These are phyloP conservation scores for Pluvialis apricaria DNA, from an alignment of 2,113 vertebrate genomes.

Conservation along the genomic window DNA sequence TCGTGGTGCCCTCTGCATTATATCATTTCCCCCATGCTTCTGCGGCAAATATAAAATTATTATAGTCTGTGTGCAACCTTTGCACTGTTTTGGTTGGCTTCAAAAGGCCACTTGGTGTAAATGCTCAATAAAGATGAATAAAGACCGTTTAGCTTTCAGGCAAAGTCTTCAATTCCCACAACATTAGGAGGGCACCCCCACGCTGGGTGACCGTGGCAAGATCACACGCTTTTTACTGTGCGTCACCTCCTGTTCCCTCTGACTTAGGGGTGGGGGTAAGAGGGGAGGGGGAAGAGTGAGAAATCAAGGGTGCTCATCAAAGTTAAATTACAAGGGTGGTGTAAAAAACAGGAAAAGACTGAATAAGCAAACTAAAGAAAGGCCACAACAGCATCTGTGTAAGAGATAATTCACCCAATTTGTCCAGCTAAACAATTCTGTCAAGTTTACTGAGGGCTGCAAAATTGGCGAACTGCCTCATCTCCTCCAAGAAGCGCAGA, in stretches of 20 bases:
- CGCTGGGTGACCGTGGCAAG: neutral
- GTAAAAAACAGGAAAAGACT: neutral
- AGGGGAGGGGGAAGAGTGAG: neutral
- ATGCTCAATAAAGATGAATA: neutral
- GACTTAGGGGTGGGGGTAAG: neutral
- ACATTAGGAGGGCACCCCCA: neutral
- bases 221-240: neutral
- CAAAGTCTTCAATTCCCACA: neutral
- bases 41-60: neutral
- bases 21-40: neutral
- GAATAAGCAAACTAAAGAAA: conserved; percentile 3
- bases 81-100: neutral
- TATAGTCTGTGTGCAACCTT: neutral
- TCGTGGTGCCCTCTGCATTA: neutral
- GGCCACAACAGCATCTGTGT: neutral
- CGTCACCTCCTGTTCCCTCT: neutral
- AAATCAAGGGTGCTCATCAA: neutral
- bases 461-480: neutral
- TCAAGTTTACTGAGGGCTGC: neutral
- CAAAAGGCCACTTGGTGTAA: neutral
- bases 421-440: conserved; percentile 49
- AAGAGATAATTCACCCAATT: conserved; percentile 38
- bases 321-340: neutral
- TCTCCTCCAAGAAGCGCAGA: rapidly evolving
- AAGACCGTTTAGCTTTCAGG: neutral